Conservation (phyloP, 1,140 invertebrate species). For the Sitobion miscanthi region DNA sequence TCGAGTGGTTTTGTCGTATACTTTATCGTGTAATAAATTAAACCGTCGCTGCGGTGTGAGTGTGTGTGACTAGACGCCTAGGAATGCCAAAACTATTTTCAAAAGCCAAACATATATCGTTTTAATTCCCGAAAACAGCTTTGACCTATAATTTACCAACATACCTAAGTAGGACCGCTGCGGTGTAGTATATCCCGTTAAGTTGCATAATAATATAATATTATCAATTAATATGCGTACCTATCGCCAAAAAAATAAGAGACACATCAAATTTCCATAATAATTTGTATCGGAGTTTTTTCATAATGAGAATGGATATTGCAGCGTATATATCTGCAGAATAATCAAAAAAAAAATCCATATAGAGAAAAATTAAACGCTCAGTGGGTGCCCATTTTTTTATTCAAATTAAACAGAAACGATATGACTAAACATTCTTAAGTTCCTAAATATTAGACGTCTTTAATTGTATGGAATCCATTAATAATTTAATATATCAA, state of each 20-base stretch:
- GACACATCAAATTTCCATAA: not conserved
- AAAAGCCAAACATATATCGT: not conserved
- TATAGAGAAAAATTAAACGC: not conserved
- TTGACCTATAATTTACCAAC: not conserved
- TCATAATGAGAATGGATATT: not conserved
- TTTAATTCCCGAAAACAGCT: not conserved
- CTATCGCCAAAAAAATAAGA: not conserved
- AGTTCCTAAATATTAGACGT: not conserved
- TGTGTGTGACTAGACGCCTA: slow-evolving; percentile 12
- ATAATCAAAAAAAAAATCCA: not conserved
- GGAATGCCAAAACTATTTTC: slow-evolving; percentile 16
- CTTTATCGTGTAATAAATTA: not conserved
- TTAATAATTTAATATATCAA: not conserved
- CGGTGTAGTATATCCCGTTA: not conserved
- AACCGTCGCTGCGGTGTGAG: not conserved
- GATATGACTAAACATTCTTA: not conserved
- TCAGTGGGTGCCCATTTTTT: not conserved
- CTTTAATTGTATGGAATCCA: not conserved
- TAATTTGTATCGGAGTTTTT: not conserved
- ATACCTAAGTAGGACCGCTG: not conserved
- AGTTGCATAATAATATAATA: not conserved
- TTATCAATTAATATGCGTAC: not conserved
- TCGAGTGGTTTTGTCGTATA: not conserved
- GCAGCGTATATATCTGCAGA: not conserved
- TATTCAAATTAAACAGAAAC: not conserved